Evolutionary conservation across 1,140 invertebrate species (phyloP).

Genomic region (Drosophila simulans): DNA sequence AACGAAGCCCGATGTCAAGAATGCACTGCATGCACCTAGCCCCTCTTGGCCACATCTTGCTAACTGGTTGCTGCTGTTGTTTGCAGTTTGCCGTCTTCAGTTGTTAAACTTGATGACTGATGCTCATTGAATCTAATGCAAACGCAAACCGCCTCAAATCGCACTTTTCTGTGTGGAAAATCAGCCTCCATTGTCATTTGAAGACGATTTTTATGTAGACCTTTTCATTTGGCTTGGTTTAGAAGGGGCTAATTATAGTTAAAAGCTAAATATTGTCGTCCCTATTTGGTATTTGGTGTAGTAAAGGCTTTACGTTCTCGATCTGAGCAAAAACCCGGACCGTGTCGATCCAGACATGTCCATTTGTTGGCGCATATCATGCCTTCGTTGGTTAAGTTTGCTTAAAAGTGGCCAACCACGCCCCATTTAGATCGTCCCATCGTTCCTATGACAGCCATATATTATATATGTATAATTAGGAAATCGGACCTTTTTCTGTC

Average conservation of each 20-base stretch:
- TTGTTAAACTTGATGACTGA: slow-evolving; percentile 53
- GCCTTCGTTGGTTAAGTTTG: neutral
- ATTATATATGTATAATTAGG: slow-evolving; percentile 14
- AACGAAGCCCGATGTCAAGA: slow-evolving; percentile 13
- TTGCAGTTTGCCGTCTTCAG: slow-evolving; percentile 5
- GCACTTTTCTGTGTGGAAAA: slow-evolving; percentile 5
- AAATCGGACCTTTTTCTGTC: slow-evolving; percentile 7
- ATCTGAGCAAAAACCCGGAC: neutral
- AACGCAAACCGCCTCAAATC: slow-evolving; percentile 34
- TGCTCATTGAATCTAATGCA: slow-evolving; percentile 59
- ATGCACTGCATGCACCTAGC: slow-evolving; percentile 4
- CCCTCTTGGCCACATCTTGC: slow-evolving; percentile 15
- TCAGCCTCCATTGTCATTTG: neutral
- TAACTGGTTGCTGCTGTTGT: slow-evolving; percentile 26
- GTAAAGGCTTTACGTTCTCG: neutral
- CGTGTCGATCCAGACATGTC: neutral
- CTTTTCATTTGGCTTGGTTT: no score
- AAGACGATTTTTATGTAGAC: neutral
- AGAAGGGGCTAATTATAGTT: no score
- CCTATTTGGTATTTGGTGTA: neutral
- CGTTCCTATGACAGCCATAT: slow-evolving; percentile 4
- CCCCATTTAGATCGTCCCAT: slow-evolving; percentile 3
- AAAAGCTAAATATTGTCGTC: neutral
- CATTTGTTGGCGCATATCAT: neutral
- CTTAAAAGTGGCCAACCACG: neutral